Percentiles rank a stretch among this genome's conserved stretches.
phyloP scores from a whole-genome alignment of 2,113 vertebrate genomes.

The Macquaria ambigua region DNA sequence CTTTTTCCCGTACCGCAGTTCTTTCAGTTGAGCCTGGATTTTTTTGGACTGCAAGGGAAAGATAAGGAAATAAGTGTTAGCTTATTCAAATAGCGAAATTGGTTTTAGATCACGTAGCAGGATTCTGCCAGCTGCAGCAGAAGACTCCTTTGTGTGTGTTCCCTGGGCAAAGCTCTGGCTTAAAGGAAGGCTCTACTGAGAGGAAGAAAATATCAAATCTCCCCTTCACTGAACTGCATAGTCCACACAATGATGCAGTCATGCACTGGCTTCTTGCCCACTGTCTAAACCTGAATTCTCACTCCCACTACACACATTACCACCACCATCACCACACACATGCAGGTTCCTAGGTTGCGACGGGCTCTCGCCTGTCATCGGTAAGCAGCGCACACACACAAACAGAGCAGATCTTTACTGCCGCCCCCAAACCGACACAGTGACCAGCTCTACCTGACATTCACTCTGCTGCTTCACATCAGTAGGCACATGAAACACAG shows the following conservation, averaged over 20 bases:
- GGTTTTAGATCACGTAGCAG: constrained; percentile 85
- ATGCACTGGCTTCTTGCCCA: constrained; percentile 69
- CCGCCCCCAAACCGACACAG: constrained; percentile 36
- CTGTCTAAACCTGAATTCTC: constrained; percentile 72
- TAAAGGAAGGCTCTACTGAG: constrained; percentile 74
- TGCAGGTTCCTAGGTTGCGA: constrained; percentile 42
- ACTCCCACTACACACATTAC: constrained; percentile 65
- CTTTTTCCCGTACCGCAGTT: constrained; percentile 98
- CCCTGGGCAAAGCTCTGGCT: constrained; percentile 76
- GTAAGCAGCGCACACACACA: constrained; percentile 38
- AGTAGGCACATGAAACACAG: constrained; percentile 48
- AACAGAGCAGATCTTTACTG: constrained; percentile 26
- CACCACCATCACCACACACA: constrained; percentile 38
- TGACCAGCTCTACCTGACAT: constrained; percentile 55
- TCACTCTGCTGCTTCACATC: constrained; percentile 58
- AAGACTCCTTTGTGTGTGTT: constrained; percentile 78
- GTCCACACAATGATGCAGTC: constrained; percentile 78
- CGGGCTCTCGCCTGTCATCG: constrained; percentile 13
- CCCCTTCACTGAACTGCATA: constrained; percentile 79
- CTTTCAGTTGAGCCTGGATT: constrained; percentile 98
- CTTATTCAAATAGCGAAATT: constrained; percentile 85
- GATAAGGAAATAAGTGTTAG: constrained; percentile 83
- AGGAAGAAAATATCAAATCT: constrained; percentile 80
- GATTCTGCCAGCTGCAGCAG: constrained; percentile 77
- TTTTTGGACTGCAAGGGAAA: constrained; percentile 94